phyloP scores from a whole-genome alignment of 2,888 invertebrate genomes.

The Julus scanicus region DNA sequence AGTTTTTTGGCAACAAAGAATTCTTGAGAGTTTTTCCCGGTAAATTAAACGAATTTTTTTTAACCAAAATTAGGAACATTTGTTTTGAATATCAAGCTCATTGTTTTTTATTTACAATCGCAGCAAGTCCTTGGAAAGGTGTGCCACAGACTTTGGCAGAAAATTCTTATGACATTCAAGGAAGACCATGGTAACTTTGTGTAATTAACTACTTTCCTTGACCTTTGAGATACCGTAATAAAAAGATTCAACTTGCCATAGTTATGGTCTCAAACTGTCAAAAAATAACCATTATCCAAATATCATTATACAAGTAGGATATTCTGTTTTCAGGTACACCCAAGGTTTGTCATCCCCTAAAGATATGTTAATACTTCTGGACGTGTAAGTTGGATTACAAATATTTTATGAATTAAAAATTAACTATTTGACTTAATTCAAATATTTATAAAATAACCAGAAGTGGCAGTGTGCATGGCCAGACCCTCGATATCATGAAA shows the following conservation, averaged over 20 bases:
- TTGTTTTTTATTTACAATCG: not conserved
- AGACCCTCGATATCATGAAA: conserved; percentile 69
- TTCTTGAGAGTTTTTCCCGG: conserved; percentile 37
- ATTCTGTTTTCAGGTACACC: conserved; percentile 63
- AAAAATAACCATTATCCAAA: too few species aligned
- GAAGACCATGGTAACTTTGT: conserved; percentile 66
- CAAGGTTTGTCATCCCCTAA: conserved; percentile 69
- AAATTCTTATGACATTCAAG: conserved; percentile 68
- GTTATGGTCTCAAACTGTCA: too few species aligned
- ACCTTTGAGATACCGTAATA: too few species aligned
- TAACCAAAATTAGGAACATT: not conserved
- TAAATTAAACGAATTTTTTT: not conserved
- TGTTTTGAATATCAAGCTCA: not conserved
- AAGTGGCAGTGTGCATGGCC: conserved; percentile 69
- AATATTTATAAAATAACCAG: not conserved
- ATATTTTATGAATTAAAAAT: too few species aligned
- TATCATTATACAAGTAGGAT: too few species aligned
- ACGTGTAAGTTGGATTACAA: conserved; percentile 64
- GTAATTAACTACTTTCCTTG: not conserved
- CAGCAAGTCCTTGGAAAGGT: conserved; percentile 31
- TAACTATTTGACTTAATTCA: not conserved
- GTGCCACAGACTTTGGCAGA: not conserved
- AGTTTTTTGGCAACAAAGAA: conserved; percentile 67
- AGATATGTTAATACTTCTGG: conserved; percentile 69
- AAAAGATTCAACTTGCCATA: too few species aligned